Conservation (phyloP, 2,888 invertebrate genomes). For the Tipula unca region DNA sequence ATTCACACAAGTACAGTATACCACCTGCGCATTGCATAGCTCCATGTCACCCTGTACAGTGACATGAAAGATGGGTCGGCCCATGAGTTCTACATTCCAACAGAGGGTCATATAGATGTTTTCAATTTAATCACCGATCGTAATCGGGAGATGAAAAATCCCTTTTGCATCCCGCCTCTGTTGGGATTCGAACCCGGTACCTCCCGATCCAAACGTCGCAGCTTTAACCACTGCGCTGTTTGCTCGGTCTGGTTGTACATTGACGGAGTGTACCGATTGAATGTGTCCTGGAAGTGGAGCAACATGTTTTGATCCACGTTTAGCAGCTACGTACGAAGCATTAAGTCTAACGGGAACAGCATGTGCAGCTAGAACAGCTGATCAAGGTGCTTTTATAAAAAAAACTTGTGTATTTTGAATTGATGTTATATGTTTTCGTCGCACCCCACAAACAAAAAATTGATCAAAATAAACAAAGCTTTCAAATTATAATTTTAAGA, state of each 20-base stretch:
- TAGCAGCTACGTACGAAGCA: not conserved
- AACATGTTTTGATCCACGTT: not conserved
- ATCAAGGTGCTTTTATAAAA: not conserved
- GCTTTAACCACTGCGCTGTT: not conserved
- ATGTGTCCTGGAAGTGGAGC: conserved; percentile 14
- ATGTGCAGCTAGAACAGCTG: not conserved
- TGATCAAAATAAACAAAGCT: not conserved
- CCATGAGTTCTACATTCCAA: no score
- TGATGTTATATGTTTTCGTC: not conserved
- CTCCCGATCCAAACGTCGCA: no score
- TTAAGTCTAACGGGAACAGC: not conserved
- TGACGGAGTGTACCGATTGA: not conserved
- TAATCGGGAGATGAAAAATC: no score
- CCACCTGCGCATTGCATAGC: no score
- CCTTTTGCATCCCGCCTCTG: no score
- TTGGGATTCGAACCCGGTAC: no score
- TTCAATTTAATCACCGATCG: no score
- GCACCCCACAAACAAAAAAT: not conserved
- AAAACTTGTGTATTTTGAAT: not conserved
- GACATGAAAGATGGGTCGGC: no score
- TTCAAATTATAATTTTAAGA: not conserved
- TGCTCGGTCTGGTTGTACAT: conserved; percentile 14
- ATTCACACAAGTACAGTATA: no score
- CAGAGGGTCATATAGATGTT: no score
- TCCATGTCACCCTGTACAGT: no score